Base-by-base conservation (phyloP, 2,113 vertebrate genomes). In the Mus spicilegus region DNA sequence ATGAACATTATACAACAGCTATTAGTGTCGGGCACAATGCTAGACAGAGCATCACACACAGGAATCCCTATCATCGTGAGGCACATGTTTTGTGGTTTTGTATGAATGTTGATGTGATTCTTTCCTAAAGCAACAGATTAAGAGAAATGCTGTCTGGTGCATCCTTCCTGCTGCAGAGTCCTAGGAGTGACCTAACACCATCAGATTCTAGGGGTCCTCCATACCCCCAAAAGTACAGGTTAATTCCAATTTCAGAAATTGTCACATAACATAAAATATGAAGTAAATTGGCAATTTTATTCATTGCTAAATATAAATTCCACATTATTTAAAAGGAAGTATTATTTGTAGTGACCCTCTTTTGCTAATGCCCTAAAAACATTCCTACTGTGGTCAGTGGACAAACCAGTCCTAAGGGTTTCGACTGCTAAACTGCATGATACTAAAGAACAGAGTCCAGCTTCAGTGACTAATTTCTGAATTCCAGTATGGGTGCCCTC, bases 251-350 rank as follows among this genome's bases (percentile, higher is more conserved):
- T 58, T 95, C 72, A 85, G 39, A 87, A 87, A 88, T 63, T 58
- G 93, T 51, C 69, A 16, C 63, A 49, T 72, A 63, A 49, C 42
- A 61, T 90, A 85, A 93, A 75, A 84, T 85, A 36, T 81, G 33
- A 94, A 94, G 87, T 95, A 46, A 7, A 65, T 96, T 51, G 46
- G 75, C 49, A 91, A 67, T 80, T 89, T 94, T 87, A 22, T 12
- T 95, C 54, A 20, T 91, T 88, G 56, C 70, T 93, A n/a, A 91
- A 91, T 72, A 92, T 76, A 89, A 90, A 94, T 87, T 87, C 72
- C 28, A 78, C 80, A 24, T 89, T 89, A 87, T 42, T 86, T 87
- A 58, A 42, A 81, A 51, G 46, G 51, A 95, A 95, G 22, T 33
- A 81, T 42, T 63, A 85, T 30, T 88, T 93, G 49, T 28, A 36